phyloP scores from a whole-genome alignment of 2,888 invertebrate species.

The Anthrax anthrax region DNA sequence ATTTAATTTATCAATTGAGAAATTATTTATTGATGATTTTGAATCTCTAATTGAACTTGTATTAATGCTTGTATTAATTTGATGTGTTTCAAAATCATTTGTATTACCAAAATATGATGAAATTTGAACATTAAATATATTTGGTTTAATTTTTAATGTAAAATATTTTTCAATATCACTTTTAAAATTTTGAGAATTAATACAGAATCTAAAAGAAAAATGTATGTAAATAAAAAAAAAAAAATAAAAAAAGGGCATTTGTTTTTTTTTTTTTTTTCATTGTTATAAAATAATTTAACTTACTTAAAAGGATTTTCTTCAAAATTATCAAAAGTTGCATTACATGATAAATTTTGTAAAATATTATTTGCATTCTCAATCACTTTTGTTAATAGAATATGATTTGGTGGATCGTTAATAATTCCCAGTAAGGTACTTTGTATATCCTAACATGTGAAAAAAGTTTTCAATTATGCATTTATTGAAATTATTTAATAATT shows the following conservation, averaged over 20 bases:
- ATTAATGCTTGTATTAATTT: too few relatives aligned
- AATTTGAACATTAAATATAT: neutral
- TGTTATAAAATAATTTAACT: too few relatives aligned
- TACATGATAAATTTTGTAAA: constrained; percentile 6
- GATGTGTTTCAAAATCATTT: too few relatives aligned
- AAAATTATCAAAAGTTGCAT: constrained; percentile 3
- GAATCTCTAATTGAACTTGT: too few relatives aligned
- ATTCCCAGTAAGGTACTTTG: neutral
- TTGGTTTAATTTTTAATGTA: neutral
- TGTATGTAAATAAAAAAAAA: neutral
- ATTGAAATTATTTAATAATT: too few relatives aligned
- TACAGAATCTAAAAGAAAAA: constrained; percentile 14
- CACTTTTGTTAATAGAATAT: neutral
- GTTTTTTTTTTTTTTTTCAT: neutral
- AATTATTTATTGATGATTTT: too few relatives aligned
- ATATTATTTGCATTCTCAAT: constrained; percentile 6
- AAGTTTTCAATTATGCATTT: too few relatives aligned
- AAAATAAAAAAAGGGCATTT: neutral
- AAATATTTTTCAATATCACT: constrained; percentile 13
- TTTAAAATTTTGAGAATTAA: constrained; percentile 12
- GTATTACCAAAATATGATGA: constrained; percentile 7
- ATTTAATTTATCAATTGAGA: too few relatives aligned
- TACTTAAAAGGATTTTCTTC: constrained; percentile 10
- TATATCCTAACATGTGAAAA: too few relatives aligned
- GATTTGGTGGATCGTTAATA: neutral